Base-by-base conservation (phyloP, 2,888 invertebrate genomes). In the Polietes domitor region DNA sequence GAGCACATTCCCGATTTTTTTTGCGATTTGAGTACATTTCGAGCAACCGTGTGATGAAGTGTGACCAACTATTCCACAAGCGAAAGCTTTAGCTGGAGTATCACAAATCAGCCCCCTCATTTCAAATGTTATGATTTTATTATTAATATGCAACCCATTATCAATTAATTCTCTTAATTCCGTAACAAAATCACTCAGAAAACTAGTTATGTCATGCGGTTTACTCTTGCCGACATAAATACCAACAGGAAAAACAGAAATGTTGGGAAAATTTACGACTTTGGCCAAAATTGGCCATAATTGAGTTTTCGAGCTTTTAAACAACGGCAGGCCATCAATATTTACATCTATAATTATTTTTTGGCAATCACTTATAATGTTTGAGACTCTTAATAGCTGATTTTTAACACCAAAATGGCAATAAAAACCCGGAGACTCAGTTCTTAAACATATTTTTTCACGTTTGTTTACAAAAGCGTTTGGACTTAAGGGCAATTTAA, bases 61-160 rank as follows among this genome's bases (percentile, higher is more conserved):
- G 15, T 75, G 74, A 1, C 28, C 21, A 15, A 19, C 26, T 28
- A 61, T 47, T 0, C 74, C 74, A 50, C 65, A 53, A 19, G 65
- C 24, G 12, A 65, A 76, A 4, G 75, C 65, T 53, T 50, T 63
- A n/a, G 75, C 65, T n/a, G 65, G 75, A 21, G 75, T 15, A 28
- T 76, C 75, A 53, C 75, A 76, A 32, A 75, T 21, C 32, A 75
- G 17, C 1, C 47, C 47, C 17, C 63, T 28, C n/a, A 73, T 73
- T 37, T 41, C 41, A 3, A 73, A 6, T 37, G 15, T 24, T 2
- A 73, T 10, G 0, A 55, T 17, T 17, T 37, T 72, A 17, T 12
- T 55, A 5, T 17, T 26, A 17, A 74, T 47, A 9, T 63, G 3
- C 4, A 61, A 10, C 19, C 63, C 32, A 75, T 43, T n/a, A 10